Evolutionary conservation across 2,888 invertebrate genomes (phyloP), one percentile per base, ranked within the genome.

Genomic region (Drosophila nr. perissopoda): DNA sequence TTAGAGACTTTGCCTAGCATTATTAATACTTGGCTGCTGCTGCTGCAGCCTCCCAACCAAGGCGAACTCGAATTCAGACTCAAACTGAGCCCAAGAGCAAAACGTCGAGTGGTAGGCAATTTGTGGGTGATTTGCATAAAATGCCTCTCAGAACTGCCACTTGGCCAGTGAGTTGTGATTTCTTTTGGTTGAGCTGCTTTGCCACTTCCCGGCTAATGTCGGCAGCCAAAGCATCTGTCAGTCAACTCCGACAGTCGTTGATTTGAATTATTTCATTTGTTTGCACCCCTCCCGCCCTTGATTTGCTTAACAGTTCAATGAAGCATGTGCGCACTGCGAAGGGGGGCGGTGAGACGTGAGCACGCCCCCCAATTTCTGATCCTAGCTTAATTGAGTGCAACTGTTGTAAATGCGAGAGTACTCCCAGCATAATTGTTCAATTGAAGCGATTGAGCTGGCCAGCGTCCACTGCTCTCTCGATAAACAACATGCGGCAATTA

Each of bases 41-140:
- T 76, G 78, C 52, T 62, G 67, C 49, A 60, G 36, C 29, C 57
- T 51, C 21, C 31, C 25, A 18, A 18, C 33, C 16, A 2, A 21
- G n/a, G 16, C 38, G 13, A 38, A n/a, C 18, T 36, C 56, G 38
- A 54, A 54, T 27, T 54, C 27, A 11, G 25, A 11, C 18, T 49
- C 27, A 25, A 11, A 25, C 16, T 46, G 16, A 25, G 46, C 25
- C 25, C 67, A 46, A 46, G 21, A 33, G 21, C 34, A 34, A 46
- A 46, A 49, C 60, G 46, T 64, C 61, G 56, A 76, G 72, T 72
- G 65, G 63, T 62, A 71, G 77, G 77, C 79, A 79, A 81, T 81
- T 81, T 81, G 66, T 60, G 71, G 75, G 72, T 88, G 89, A 89
- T 89, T 89, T 89, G 89, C 89, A 87, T 84, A 84, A 84, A 87